A percentile compares a stretch with the other conserved stretches of the same genome.
phyloP scores from a whole-genome alignment of 2,797 vertebrate genomes.

The Petrocephalus sullivani region DNA sequence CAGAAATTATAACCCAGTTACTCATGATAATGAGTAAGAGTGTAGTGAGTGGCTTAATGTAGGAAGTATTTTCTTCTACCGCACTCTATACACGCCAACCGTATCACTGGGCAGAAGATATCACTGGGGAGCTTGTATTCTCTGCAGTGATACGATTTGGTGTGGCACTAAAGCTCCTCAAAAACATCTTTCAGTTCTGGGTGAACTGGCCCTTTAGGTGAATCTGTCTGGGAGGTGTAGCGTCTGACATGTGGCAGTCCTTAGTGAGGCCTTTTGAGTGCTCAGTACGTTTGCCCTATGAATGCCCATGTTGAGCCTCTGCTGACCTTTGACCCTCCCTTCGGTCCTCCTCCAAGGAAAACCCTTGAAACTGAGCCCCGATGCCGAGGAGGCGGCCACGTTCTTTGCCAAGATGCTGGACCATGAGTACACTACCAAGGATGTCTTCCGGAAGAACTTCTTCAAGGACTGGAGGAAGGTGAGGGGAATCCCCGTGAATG shows the following conservation, averaged over 20 bases:
- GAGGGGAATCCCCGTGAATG: constrained; percentile 12
- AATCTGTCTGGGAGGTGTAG: not conserved
- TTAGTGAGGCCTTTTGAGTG: not conserved
- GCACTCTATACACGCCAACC: not conserved
- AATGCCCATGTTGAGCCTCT: not conserved
- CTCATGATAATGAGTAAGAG: not conserved
- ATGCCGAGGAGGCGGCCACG: constrained; percentile 92
- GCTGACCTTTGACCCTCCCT: not conserved
- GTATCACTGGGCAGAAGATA: not conserved
- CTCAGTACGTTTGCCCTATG: not conserved
- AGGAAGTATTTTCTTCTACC: not conserved
- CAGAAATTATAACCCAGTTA: not conserved
- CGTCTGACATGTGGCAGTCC: not conserved
- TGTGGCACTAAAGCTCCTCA: not conserved
- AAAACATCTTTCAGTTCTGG: not conserved
- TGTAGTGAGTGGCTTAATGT: not conserved
- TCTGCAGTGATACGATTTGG: not conserved
- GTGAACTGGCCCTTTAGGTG: not conserved
- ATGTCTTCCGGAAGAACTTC: constrained; percentile 97
- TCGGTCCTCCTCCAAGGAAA: constrained; percentile 66
- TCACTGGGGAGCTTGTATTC: not conserved
- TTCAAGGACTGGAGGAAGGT: constrained; percentile 99
- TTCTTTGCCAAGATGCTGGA: constrained; percentile 99
- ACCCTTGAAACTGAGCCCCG: constrained; percentile 81
- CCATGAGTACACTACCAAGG: constrained; percentile 97